Conservation (phyloP, 2,888 invertebrate genomes). For the Cheilosia variabilis region DNA sequence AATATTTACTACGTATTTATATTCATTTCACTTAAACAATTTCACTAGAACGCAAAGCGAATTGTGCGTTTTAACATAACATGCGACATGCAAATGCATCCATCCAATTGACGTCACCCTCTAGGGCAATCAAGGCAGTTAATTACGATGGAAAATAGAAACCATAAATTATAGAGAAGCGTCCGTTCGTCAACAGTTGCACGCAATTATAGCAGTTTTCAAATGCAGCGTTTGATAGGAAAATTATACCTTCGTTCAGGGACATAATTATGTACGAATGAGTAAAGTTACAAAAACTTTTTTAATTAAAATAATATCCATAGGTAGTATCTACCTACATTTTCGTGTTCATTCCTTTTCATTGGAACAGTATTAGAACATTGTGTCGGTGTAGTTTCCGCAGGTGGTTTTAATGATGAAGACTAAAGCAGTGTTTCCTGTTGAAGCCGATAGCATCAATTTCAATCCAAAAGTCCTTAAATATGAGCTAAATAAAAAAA, state of each 20-base stretch:
- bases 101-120: background rate
- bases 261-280: no score
- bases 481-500: slow-evolving; percentile 28
- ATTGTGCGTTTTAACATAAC: background rate
- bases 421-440: slow-evolving; percentile 20
- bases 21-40: background rate
- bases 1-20: no score
- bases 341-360: background rate
- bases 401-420: slow-evolving; percentile 8
- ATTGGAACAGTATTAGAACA: background rate
- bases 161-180: background rate
- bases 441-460: background rate
- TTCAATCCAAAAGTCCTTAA: slow-evolving; percentile 11
- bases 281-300: no score
- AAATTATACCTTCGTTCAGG: background rate
- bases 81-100: slow-evolving; percentile 3
- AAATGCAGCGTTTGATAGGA: background rate
- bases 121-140: background rate
- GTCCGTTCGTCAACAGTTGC: background rate
- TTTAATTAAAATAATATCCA: background rate
- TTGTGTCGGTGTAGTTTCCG: background rate
- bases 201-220: background rate
- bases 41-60: background rate
- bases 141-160: background rate
- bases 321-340: background rate